Evolutionary conservation across 2,888 invertebrate genomes (phyloP).

Genomic region (Mesochorus sp.): DNA sequence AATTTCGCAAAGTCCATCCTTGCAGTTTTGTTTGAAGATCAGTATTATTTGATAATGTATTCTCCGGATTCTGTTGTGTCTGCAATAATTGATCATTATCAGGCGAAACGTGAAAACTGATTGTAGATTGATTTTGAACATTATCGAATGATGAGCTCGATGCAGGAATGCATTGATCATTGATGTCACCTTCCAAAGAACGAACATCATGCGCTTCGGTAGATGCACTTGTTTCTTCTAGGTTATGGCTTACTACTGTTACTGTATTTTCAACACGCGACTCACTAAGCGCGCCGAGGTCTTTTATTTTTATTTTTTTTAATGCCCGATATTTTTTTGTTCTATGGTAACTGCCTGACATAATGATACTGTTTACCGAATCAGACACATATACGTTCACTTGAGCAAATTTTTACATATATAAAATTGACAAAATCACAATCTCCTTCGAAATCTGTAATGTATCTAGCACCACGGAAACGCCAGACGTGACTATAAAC

Average conservation of each 20-base stretch:
- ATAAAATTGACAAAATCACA: background rate
- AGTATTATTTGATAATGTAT: background rate
- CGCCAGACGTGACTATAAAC: background rate
- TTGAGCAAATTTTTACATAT: background rate
- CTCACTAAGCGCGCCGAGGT: background rate
- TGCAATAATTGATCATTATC: too few relatives aligned
- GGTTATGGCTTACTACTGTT: background rate
- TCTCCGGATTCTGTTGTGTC: too few relatives aligned
- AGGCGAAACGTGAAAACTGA: too few relatives aligned
- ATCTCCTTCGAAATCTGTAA: background rate
- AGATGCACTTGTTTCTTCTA: too few relatives aligned
- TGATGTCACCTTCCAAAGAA: too few relatives aligned
- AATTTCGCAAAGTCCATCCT: too few relatives aligned
- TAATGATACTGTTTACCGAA: background rate
- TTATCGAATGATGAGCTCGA: too few relatives aligned
- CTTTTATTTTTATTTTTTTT: background rate
- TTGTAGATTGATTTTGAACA: too few relatives aligned
- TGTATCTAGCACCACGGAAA: background rate
- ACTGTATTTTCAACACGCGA: background rate
- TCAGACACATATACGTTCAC: background rate
- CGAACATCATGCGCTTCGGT: too few relatives aligned
- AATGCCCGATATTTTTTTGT: background rate
- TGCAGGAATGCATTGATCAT: too few relatives aligned
- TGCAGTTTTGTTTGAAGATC: background rate
- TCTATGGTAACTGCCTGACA: background rate